phyloP scores from a whole-genome alignment of 2,888 invertebrate species.

The Trileptium ribeirensis region DNA sequence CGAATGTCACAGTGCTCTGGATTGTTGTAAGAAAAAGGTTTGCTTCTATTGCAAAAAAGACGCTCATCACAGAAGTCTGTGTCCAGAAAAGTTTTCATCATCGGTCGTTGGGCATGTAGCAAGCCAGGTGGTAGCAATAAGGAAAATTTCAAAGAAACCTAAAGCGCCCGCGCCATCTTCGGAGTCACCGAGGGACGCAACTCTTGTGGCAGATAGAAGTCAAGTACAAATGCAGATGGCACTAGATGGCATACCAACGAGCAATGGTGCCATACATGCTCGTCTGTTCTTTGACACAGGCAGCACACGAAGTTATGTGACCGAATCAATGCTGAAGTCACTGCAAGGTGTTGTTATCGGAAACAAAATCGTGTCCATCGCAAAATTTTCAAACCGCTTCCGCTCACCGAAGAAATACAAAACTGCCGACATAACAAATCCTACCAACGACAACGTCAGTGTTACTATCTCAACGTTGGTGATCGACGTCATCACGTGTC shows the following conservation, averaged over 20 bases:
- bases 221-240: conserved; percentile 7
- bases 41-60: conserved; percentile 3
- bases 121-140: too few relatives aligned
- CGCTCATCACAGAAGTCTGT: background rate
- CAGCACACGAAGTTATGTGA: background rate
- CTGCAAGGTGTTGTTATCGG: background rate
- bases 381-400: background rate
- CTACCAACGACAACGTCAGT: background rate
- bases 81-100: background rate
- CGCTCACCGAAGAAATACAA: background rate
- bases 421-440: background rate
- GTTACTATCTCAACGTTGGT: background rate
- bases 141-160: background rate
- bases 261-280: background rate
- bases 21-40: background rate
- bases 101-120: background rate
- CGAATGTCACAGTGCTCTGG: background rate
- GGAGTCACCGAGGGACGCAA: background rate
- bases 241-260: background rate
- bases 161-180: background rate
- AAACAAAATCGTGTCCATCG: background rate
- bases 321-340: background rate
- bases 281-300: background rate
- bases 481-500: background rate
- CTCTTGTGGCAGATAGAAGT: background rate